Percentiles rank a stretch among this genome's conserved stretches.
Conservation (phyloP, 1,140 invertebrate genomes). For the Anastrepha ludens region DNA sequence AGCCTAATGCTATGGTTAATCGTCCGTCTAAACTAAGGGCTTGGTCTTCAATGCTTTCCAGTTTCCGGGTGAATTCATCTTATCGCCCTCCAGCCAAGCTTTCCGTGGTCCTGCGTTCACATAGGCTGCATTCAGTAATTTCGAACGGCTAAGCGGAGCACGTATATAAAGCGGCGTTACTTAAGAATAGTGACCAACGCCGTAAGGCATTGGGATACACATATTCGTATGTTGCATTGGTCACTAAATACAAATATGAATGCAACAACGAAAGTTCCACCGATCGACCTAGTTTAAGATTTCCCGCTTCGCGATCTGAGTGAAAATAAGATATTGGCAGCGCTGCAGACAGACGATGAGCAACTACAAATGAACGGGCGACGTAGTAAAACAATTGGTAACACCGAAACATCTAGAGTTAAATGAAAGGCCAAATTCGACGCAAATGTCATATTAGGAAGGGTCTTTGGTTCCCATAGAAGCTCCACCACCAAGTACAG, state of each 20-base stretch:
- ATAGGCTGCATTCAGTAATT: no score
- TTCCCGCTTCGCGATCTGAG: slow-evolving; percentile 17
- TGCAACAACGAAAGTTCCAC: slow-evolving; percentile 58
- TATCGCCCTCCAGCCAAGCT: no score
- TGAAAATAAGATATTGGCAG: slow-evolving; percentile 48
- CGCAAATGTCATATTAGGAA: slow-evolving; percentile 59
- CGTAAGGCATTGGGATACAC: slow-evolving; percentile 60
- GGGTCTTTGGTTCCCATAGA: slow-evolving; percentile 62
- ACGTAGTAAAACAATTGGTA: slow-evolving; percentile 6
- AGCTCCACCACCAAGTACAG: slow-evolving; percentile 58
- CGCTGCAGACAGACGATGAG: not conserved
- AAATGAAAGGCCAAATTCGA: slow-evolving; percentile 45
- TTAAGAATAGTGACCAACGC: slow-evolving; percentile 36
- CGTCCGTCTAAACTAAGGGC: no score
- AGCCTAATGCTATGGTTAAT: no score
- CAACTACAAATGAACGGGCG: not conserved
- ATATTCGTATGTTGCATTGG: slow-evolving; percentile 59
- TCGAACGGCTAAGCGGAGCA: no score
- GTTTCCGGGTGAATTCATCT: no score
- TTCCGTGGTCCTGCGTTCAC: no score
- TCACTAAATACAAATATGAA: slow-evolving; percentile 60
- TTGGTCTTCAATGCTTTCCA: no score
- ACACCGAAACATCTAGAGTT: slow-evolving; percentile 5
- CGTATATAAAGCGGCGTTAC: not conserved
- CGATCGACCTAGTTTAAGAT: slow-evolving; percentile 51